Base-by-base conservation (phyloP, 2,888 invertebrate genomes). In the Ashinkailepas kermadecensis region DNA sequence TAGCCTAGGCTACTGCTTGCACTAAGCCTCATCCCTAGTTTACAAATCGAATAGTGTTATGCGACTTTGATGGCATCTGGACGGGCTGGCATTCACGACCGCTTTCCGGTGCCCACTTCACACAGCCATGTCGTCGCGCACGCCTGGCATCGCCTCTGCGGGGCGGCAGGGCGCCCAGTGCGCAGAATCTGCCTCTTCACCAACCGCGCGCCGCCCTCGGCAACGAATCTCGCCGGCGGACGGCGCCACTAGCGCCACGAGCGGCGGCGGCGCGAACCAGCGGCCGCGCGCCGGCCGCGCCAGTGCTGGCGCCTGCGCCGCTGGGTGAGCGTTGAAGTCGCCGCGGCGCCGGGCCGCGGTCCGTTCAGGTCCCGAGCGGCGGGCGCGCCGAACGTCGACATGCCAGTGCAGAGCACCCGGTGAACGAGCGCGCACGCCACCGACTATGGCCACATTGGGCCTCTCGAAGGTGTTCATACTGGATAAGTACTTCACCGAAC, bases 381-480 rank as follows among this genome's bases (percentile, higher is more conserved):
- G 59, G 15, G 59, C 7, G 59, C 23, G 11, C 13, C 67, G 25
- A 10, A 11, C 8, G 67, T 6, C 12, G 67, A 25, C 9, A 64
- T 67, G 67, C 25, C n/a, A 67, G 67, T 25, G 67, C 12, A 7
- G 3, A 1, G 15, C 12, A 11, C 1, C 59, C 59, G 23, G 23
- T 23, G 67, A 21, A 25, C 25, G 67, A 3, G 67, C 67, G 67
- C 13, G 25, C 1, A 9, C 25, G 67, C 25, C 12, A 12, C 12
- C 3, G 11, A 25, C 23, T 67, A 96, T 96, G 96, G 95, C 96
- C 91, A 95, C 95, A 89, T 92, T 96, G 90, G 96, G 96, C 91
- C 93, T 96, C 87, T 95, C 95, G 88, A 96, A 96, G 91, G 96
- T 96, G 89, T 96, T 96, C 92, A 96, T 96, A 89, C 92, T 96